Conservation (phyloP, 2,797 vertebrate genomes). For the Catharus ustulatus region DNA sequence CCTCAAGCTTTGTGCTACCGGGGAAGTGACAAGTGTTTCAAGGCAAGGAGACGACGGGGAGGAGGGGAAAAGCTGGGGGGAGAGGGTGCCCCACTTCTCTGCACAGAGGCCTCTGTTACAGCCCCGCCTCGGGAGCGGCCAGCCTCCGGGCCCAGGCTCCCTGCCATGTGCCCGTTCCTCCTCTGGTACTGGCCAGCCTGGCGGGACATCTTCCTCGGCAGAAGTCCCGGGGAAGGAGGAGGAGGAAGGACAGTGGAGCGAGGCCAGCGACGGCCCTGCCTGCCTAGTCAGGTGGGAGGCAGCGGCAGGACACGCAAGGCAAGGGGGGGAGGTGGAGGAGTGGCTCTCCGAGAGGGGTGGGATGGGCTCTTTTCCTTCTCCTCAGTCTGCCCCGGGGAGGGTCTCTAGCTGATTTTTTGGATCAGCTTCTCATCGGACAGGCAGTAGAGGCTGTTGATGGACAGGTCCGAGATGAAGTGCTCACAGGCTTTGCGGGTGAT, state of each 20-base stretch:
- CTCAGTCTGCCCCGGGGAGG: slow-evolving; percentile 66
- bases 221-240: slow-evolving; percentile 55
- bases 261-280: slow-evolving; percentile 53
- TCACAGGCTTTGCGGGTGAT: slow-evolving; percentile 94
- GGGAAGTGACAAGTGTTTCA: slow-evolving; percentile 58
- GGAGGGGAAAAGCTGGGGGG: not conserved
- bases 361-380: slow-evolving; percentile 75
- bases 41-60: not conserved
- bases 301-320: slow-evolving; percentile 56
- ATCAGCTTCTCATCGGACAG: slow-evolving; percentile 98
- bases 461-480: slow-evolving; percentile 96
- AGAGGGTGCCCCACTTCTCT: slow-evolving; percentile 40
- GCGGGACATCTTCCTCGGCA: slow-evolving; percentile 52
- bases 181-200: slow-evolving; percentile 70
- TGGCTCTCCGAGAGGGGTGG: slow-evolving; percentile 72
- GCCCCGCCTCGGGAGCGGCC: not conserved
- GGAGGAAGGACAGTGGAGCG: slow-evolving; percentile 37
- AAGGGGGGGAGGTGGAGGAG: slow-evolving; percentile 39
- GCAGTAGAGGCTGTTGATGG: slow-evolving; percentile 96
- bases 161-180: slow-evolving; percentile 61
- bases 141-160: slow-evolving; percentile 20
- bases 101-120: slow-evolving; percentile 15
- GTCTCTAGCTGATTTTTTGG: slow-evolving; percentile 94
- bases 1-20: slow-evolving; percentile 34
- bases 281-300: slow-evolving; percentile 51